phyloP scores from a whole-genome alignment of 2,113 vertebrate genomes.

The Semicossyphus pulcher region DNA sequence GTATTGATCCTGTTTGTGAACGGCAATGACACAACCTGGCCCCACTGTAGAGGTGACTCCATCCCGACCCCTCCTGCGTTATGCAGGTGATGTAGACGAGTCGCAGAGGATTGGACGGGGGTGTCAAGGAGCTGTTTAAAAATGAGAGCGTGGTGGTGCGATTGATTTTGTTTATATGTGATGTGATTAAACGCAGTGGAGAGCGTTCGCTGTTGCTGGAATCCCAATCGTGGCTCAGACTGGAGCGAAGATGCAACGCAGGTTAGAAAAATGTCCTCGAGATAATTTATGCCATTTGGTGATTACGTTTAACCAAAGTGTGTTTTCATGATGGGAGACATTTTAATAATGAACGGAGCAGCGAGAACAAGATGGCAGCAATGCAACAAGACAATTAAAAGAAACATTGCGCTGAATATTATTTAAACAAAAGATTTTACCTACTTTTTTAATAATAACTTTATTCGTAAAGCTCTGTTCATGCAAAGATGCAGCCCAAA shows the following conservation, averaged over 20 bases:
- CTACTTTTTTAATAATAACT: too few species aligned
- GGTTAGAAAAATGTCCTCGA: constrained; percentile 55
- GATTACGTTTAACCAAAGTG: constrained; percentile 67
- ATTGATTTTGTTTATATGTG: constrained; percentile 69
- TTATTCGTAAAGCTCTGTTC: too few species aligned
- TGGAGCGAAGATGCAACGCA: constrained; percentile 7
- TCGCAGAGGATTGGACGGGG: constrained; percentile 36
- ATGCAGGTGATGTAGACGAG: constrained; percentile 52
- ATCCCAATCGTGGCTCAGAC: constrained; percentile 51
- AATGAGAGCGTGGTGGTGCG: constrained; percentile 36
- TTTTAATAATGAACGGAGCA: constrained; percentile 42
- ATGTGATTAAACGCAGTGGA: constrained; percentile 59
- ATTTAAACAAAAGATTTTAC: too few species aligned
- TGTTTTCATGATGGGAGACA: constrained; percentile 52
- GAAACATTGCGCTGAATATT: too few species aligned
- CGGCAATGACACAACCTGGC: constrained; percentile 71
- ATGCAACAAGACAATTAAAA: background rate
- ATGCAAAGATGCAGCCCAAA: too few species aligned
- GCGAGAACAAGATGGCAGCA: background rate
- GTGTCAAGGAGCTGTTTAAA: constrained; percentile 69
- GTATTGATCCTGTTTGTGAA: constrained; percentile 71
- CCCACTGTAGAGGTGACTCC: constrained; percentile 74
- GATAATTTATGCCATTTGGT: constrained; percentile 67
- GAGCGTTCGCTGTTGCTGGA: constrained; percentile 44
- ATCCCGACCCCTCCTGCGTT: constrained; percentile 47